These are phyloP conservation scores for Harpagoxenus sublaevis DNA, from an alignment of 2,888 invertebrate genomes.

Conservation along the genomic window DNA sequence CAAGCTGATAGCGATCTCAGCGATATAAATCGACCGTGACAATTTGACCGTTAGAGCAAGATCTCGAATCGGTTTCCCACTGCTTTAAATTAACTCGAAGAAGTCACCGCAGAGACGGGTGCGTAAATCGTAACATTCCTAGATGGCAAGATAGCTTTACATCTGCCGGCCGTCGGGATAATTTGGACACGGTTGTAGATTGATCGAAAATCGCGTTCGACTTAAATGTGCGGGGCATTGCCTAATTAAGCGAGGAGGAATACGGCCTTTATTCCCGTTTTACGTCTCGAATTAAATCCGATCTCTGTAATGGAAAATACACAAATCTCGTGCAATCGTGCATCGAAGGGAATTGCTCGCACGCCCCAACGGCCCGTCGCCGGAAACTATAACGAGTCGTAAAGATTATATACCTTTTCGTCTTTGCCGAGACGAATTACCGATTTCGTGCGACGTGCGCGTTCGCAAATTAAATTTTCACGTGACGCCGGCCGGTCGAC, in stretches of 20 bases:
- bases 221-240: conserved; percentile 71
- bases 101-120: conserved; percentile 56
- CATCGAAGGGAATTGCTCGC: conserved; percentile 8
- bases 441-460: conserved; percentile 60
- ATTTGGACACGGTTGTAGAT: conserved; percentile 79
- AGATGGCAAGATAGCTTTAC: conserved; percentile 84
- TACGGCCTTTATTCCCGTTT: conserved; percentile 4
- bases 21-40: conserved; percentile 81
- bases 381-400: conserved; percentile 52
- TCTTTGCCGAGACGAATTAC: conserved; percentile 67
- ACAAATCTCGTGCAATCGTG: conserved; percentile 5
- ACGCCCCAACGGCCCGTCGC: background rate
- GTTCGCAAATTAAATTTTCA: conserved; percentile 75
- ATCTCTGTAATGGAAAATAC: background rate
- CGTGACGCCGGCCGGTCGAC: conserved; percentile 71
- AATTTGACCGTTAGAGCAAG: conserved; percentile 74
- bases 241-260: conserved; percentile 72
- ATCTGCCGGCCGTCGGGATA: conserved; percentile 84
- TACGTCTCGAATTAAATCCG: conserved; percentile 15
- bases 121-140: conserved; percentile 78
- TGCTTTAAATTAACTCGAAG: conserved; percentile 70
- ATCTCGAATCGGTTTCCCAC: conserved; percentile 66
- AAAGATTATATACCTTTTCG: conserved; percentile 58
- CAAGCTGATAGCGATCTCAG: conserved; percentile 79
- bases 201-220: conserved; percentile 78